Conservation (phyloP, 2,113 vertebrate genomes). For the Callocephalon fimbriatum region DNA sequence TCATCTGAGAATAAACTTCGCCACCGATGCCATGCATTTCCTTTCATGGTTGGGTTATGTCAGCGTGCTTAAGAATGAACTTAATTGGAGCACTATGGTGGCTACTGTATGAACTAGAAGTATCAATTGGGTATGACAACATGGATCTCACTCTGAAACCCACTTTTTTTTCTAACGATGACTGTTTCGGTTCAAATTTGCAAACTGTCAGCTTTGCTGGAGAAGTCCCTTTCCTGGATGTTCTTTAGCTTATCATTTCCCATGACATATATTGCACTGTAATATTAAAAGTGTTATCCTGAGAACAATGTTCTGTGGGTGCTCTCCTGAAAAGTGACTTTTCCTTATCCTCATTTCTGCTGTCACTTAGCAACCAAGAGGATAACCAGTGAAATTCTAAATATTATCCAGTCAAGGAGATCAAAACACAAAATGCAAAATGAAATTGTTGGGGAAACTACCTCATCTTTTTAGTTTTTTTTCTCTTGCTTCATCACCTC, state of each 20-base stretch:
- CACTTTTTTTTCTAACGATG: background rate
- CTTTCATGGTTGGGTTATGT: background rate
- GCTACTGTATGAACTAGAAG: background rate
- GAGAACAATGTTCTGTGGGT: conserved; percentile 1
- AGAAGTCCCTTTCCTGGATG: background rate
- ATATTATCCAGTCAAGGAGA: background rate
- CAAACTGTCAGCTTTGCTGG: background rate
- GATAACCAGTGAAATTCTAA: conserved; percentile 2
- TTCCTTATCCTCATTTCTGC: background rate
- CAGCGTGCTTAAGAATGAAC: background rate
- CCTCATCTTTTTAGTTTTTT: background rate
- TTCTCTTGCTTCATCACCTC: background rate
- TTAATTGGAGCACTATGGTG: background rate
- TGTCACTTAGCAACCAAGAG: conserved; percentile 56
- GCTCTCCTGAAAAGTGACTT: background rate
- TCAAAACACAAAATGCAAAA: conserved; percentile 13
- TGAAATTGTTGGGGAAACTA: background rate
- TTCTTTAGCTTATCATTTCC: conserved; percentile 30
- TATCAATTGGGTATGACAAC: background rate
- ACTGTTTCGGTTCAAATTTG: background rate
- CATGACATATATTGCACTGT: background rate
- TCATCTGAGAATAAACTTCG: background rate
- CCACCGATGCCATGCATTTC: background rate
- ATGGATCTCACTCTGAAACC: background rate
- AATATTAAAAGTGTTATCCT: background rate